These are phyloP conservation scores for Spodoptera exigua DNA, from an alignment of 2,888 invertebrate species.

Conservation along the genomic window DNA sequence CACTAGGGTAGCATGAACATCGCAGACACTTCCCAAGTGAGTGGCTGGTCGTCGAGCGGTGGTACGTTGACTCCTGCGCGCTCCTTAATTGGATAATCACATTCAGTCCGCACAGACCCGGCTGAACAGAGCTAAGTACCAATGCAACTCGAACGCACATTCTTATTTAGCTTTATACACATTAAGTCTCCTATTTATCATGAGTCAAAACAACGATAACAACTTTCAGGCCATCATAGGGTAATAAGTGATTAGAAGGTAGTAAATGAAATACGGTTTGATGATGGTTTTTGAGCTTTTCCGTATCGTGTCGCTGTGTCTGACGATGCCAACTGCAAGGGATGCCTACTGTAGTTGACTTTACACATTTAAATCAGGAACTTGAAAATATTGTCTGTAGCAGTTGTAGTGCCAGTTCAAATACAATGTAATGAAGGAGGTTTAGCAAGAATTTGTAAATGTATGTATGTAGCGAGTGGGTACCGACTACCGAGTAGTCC, in stretches of 20 bases:
- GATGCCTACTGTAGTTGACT: too few species aligned
- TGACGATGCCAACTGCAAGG: too few species aligned
- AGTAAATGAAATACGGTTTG: too few species aligned
- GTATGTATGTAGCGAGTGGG: constrained; percentile 13
- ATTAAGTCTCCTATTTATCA: too few species aligned
- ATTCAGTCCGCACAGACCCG: constrained; percentile 51
- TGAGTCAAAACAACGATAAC: constrained; percentile 8
- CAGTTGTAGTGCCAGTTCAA: too few species aligned
- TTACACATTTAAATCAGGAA: too few species aligned
- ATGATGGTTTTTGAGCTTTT: too few species aligned
- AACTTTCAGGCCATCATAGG: too few species aligned
- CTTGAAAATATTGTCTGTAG: too few species aligned
- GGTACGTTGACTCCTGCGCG: constrained; percentile 59
- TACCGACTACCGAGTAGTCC: background rate
- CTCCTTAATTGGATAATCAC: constrained; percentile 72
- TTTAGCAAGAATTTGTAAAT: constrained; percentile 13
- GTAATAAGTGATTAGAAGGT: too few species aligned
- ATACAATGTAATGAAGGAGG: too few species aligned
- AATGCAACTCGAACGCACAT: constrained; percentile 47
- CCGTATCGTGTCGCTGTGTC: too few species aligned
- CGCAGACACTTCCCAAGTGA: constrained; percentile 40
- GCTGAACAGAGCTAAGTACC: constrained; percentile 45
- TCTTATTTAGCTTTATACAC: constrained; percentile 37
- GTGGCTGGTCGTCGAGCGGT: constrained; percentile 35
- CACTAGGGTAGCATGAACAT: constrained; percentile 24